Percentiles rank a stretch among this genome's conserved stretches.
Evolutionary conservation across 2,113 vertebrate species (phyloP).

Genomic region (Mastomys coucha): DNA sequence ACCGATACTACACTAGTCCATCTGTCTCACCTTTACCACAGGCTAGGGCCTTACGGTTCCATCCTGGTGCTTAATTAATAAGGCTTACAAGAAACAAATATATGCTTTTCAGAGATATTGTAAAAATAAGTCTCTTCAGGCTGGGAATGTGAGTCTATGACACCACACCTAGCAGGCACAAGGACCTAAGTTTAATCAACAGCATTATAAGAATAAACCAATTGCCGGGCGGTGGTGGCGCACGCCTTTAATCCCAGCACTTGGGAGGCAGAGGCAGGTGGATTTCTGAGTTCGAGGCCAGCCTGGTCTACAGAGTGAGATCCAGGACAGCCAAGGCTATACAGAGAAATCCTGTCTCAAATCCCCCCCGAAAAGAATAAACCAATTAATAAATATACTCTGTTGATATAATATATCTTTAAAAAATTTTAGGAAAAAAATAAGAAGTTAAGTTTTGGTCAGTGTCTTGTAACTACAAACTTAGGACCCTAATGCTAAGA

Average conservation of each 20-base stretch:
- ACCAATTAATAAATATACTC: not conserved
- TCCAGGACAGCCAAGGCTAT: too few relatives aligned
- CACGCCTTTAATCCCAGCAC: too few relatives aligned
- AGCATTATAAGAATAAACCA: not conserved
- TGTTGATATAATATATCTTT: not conserved
- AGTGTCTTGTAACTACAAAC: not conserved
- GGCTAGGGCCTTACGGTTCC: not conserved
- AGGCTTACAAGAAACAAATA: constrained; percentile 13
- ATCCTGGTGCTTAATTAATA: constrained; percentile 49
- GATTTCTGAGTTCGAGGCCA: too few relatives aligned
- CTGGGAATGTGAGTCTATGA: not conserved
- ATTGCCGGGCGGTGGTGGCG: too few relatives aligned
- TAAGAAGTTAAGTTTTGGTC: not conserved
- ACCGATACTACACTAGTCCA: not conserved
- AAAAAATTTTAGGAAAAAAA: not conserved
- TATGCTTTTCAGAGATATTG: constrained; percentile 14
- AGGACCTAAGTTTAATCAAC: not conserved
- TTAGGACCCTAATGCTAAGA: not conserved
- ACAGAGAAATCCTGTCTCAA: too few relatives aligned
- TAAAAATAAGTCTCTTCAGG: constrained; percentile 13
- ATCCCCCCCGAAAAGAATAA: too few relatives aligned
- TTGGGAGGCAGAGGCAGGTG: too few relatives aligned
- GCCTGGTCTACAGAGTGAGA: too few relatives aligned
- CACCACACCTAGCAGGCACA: not conserved
- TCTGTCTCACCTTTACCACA: not conserved